Evolutionary conservation across 2,797 vertebrate species (phyloP).

Genomic region (Semotilus atromaculatus): DNA sequence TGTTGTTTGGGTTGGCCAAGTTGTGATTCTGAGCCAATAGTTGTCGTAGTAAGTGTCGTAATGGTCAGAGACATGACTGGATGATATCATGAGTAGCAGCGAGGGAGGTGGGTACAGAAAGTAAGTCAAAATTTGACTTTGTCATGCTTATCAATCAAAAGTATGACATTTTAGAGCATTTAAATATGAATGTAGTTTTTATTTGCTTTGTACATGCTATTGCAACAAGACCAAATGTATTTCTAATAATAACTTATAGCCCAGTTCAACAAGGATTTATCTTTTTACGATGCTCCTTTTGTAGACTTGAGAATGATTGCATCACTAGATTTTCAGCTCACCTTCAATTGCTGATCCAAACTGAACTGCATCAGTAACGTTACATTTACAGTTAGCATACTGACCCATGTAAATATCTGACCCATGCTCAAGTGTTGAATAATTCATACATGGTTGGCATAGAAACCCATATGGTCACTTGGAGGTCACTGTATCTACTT

Average conservation of each 20-base stretch:
- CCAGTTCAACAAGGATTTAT: not conserved
- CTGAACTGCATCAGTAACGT: not conserved
- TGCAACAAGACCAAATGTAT: not conserved
- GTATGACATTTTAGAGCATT: not conserved
- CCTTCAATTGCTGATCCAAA: not conserved
- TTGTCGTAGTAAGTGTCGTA: slow-evolving; percentile 72
- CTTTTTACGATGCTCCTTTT: not conserved
- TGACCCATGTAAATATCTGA: slow-evolving; percentile 64
- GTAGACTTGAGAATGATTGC: not conserved
- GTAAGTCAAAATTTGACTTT: not conserved
- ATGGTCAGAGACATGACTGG: slow-evolving; percentile 65
- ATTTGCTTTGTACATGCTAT: not conserved
- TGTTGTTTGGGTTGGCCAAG: slow-evolving; percentile 69
- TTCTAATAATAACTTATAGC: not conserved
- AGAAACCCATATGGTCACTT: slow-evolving; percentile 71
- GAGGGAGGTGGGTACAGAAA: slow-evolving; percentile 42
- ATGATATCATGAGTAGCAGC: slow-evolving; percentile 50
- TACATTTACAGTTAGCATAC: slow-evolving; percentile 5
- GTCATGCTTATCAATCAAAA: not conserved
- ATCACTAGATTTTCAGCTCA: not conserved
- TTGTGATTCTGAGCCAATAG: slow-evolving; percentile 73
- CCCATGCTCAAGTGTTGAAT: slow-evolving; percentile 70
- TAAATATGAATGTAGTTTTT: not conserved
- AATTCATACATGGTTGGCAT: slow-evolving; percentile 73
- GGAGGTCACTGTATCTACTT: slow-evolving; percentile 66